phyloP scores from a whole-genome alignment of 2,888 invertebrate species.

The Ormia ochracea region DNA sequence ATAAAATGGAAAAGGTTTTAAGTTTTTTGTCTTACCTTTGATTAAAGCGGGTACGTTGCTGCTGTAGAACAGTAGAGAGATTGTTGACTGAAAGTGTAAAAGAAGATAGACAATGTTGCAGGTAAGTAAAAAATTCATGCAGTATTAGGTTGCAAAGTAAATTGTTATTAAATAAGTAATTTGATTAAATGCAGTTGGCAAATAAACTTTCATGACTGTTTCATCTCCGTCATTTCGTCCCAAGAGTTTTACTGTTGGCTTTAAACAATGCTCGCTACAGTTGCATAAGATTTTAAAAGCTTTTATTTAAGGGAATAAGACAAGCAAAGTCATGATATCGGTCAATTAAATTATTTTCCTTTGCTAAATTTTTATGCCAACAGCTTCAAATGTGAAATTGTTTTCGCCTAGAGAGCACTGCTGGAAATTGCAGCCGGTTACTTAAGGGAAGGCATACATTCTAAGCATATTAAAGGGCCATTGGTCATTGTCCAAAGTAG shows the following conservation, averaged over 20 bases:
- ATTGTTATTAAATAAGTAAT: constrained; percentile 1
- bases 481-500: background rate
- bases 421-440: background rate
- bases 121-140: background rate
- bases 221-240: background rate
- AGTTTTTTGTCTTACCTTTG: constrained; percentile 16
- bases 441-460: background rate
- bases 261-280: background rate
- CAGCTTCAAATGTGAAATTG: background rate
- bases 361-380: background rate
- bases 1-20: background rate
- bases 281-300: background rate
- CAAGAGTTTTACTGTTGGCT: background rate
- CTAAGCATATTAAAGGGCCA: background rate
- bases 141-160: background rate
- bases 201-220: background rate
- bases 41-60: background rate
- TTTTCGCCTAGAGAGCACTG: background rate
- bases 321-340: background rate
- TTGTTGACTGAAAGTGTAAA: constrained; percentile 14
- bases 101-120: background rate
- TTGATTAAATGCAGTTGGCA: background rate
- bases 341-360: background rate
- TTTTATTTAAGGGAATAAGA: background rate
- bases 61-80: background rate